Evolutionary conservation across 2,113 vertebrate genomes (phyloP), one percentile per base, ranked within the genome.

Genomic region (Sebastes schlegelii): DNA sequence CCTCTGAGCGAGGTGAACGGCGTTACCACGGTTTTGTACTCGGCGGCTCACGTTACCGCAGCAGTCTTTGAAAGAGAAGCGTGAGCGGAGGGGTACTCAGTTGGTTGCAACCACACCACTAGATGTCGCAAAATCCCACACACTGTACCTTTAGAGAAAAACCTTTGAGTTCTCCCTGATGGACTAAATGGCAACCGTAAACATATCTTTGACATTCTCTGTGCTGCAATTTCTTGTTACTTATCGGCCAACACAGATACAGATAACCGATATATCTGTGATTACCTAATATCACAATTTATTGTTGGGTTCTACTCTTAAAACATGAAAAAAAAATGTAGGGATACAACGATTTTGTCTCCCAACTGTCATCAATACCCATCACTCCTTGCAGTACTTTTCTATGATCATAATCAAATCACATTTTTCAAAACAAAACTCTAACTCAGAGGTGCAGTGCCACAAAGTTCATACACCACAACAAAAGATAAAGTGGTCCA

Each of bases 381-480:
- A 57, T 54, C 21, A 16, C 21, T 55, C 12, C 14, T 19, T 46
- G 10, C 4, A 54, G 48, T 55, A 54, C 14, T 64, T 34, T 14
- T 40, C 21, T n/a, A 48, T 2, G 57, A 55, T 26, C 4, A 9
- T 8, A 46, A 80, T 19, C 11, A 55, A 46, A 64, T 72, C 13
- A 26, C 26, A 19, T 2, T 40, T 46, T 48, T 80, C n/a, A 82
- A 60, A 63, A 70, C 17, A 46, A 45, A 72, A 63, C 23, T 43
- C 21, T 76, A 26, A 8, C 46, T 45, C 14, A 62, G n/a, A 2
- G 10, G 7, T 12, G 49, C 42, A 8, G 11, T 17, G 23, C 8
- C 23, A 60, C 17, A 57, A 21, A 75, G 55, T 46, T 68, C 57
- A 65, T 12, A 54, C 43, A 46, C 40, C 46, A 61, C 34, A 54